Conservation (phyloP, 2,888 invertebrate genomes). For the Netelia virgata region DNA sequence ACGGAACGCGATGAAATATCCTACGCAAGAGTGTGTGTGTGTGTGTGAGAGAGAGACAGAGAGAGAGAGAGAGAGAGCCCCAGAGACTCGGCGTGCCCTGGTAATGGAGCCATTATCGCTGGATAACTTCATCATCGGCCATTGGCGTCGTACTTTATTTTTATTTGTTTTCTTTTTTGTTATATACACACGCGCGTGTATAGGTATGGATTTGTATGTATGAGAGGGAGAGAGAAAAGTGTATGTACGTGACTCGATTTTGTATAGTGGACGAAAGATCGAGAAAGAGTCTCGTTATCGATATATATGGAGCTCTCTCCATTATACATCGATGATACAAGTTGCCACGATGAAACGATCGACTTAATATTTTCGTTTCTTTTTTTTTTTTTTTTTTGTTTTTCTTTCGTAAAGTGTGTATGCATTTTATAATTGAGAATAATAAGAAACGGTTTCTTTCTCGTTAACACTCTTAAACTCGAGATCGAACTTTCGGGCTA, state of each 20-base stretch:
- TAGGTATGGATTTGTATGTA: constrained; percentile 44
- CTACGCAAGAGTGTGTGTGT: not conserved
- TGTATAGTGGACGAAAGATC: constrained; percentile 58
- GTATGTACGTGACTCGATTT: constrained; percentile 59
- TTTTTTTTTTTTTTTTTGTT: constrained; percentile 29
- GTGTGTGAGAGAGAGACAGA: not conserved
- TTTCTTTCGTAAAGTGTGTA: not conserved
- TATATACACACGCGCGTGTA: constrained; percentile 23
- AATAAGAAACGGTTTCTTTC: constrained; percentile 62
- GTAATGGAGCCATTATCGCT: constrained; percentile 85
- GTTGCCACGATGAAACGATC: constrained; percentile 1
- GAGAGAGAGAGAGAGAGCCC: constrained; percentile 57
- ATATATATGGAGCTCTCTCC: constrained; percentile 31
- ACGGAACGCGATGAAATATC: constrained; percentile 8
- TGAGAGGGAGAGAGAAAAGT: constrained; percentile 26
- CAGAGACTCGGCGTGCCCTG: constrained; percentile 75
- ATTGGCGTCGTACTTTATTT: constrained; percentile 76
- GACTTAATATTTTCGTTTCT: constrained; percentile 13
- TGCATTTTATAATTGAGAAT: constrained; percentile 57
- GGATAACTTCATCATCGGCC: constrained; percentile 84
- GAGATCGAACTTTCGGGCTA: constrained; percentile 27
- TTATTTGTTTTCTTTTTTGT: constrained; percentile 25
- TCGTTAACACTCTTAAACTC: constrained; percentile 61
- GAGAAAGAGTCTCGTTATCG: constrained; percentile 66
- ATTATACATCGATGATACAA: constrained; percentile 52